Base-by-base conservation (phyloP, 2,888 invertebrate species). In the Brenthis daphne region DNA sequence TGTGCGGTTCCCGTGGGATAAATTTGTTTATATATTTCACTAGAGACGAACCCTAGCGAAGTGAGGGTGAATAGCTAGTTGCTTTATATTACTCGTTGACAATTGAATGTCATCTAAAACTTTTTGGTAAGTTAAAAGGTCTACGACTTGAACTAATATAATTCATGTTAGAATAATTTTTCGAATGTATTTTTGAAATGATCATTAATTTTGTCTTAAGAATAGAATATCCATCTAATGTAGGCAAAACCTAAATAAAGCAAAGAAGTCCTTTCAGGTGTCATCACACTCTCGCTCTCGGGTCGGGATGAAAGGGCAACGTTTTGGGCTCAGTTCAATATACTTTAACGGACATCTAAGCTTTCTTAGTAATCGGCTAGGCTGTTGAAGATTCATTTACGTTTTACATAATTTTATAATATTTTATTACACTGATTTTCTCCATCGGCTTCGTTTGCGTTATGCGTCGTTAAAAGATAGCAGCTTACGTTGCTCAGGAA, bases 211-310 rank as follows among this genome's bases (percentile, higher is more conserved):
- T 24, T 47, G 20, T 24, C 12, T 47, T 47, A 57, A 51, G 20
- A 54, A 43, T 20, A 43, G 20, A 54, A 43, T 20, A 43, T 6
- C 0, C 14, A 43, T 20, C 33, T 20, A 20, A 63, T 14, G 33
- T 53, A 13, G 37, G 16, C 51, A 16, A 4, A 3, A 20, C 11
- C 20, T 14, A 14, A 54, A 20, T 63, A 54, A 20, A 53, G 37
- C 43, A 43, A 63, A n/a, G n/a, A 50, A 63, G 37, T 43, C 53
- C 53, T 43, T 63, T 54, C 63, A 63, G 63, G 63, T 63, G 65
- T 65, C 65, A 65, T 51, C 57, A 65, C 51, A 57, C 64, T 64
- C 57, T 65, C 65, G 65, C 33, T 65, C 58, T 65, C 65, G 48
- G 48, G 33, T 56, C 48, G 51, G 51, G 65, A 57, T 24, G 53